These are phyloP conservation scores for Trachelipus rathkii DNA, from an alignment of 1,140 invertebrate genomes.

Conservation along the genomic window DNA sequence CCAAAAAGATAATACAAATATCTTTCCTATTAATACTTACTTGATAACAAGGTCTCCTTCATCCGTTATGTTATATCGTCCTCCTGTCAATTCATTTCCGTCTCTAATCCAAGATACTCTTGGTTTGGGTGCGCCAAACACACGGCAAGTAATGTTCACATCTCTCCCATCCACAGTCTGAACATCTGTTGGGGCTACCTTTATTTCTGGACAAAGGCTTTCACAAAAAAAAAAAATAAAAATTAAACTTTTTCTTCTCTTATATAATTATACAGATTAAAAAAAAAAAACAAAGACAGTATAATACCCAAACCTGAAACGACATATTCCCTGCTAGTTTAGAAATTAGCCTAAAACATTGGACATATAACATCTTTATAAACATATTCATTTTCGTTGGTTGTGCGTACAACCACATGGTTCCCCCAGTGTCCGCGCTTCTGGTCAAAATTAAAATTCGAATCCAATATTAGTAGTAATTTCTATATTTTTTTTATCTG, in stretches of 20 bases:
- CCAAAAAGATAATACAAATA: too few relatives aligned
- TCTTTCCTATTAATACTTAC: neutral
- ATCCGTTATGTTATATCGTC: constrained; percentile 66
- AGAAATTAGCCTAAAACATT: constrained; percentile 76
- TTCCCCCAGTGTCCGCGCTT: too few relatives aligned
- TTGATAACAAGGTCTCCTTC: constrained; percentile 67
- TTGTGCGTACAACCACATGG: too few relatives aligned
- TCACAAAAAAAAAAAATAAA: too few relatives aligned
- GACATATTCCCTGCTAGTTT: neutral
- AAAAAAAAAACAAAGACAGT: too few relatives aligned
- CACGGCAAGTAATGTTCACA: constrained; percentile 79
- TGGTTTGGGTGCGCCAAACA: constrained; percentile 90
- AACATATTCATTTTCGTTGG: constrained; percentile 94
- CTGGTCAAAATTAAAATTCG: too few relatives aligned
- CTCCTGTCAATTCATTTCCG: constrained; percentile 75
- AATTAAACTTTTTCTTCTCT: constrained; percentile 18
- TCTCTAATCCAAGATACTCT: constrained; percentile 88
- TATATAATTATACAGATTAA: too few relatives aligned
- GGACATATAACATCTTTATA: constrained; percentile 94
- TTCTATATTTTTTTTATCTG: too few relatives aligned
- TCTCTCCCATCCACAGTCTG: constrained; percentile 77
- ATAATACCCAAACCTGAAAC: neutral
- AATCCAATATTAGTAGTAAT: too few relatives aligned
- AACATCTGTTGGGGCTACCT: constrained; percentile 70
- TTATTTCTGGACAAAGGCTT: constrained; percentile 75